A percentile compares a stretch with the other conserved stretches of the same genome.
phyloP scores from a whole-genome alignment of 2,113 vertebrate genomes.

The Hyla sarda region DNA sequence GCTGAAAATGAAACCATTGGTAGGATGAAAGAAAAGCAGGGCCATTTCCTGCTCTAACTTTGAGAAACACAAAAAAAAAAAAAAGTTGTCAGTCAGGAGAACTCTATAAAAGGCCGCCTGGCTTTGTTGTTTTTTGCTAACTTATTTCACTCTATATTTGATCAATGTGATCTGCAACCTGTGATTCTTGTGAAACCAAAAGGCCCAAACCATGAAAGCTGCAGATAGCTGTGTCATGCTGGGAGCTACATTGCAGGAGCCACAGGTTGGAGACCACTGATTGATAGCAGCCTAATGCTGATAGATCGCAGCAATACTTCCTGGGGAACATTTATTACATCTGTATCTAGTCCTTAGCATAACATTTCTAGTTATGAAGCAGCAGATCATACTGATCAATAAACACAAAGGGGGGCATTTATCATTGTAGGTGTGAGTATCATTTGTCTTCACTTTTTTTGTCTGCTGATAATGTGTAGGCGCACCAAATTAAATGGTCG shows the following conservation, averaged over 20 bases:
- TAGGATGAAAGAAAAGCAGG: neutral
- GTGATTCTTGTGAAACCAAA: neutral
- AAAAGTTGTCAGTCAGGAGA: neutral
- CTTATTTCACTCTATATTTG: neutral
- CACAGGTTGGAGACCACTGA: no score
- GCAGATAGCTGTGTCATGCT: neutral
- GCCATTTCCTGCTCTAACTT: neutral
- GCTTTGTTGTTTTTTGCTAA: neutral
- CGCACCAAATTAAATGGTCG: no score
- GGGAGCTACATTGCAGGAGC: neutral
- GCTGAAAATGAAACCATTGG: conserved; percentile 15
- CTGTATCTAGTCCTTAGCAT: no score
- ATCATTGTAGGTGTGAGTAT: no score
- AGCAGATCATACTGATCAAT: no score
- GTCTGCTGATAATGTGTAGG: no score
- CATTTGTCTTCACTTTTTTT: no score
- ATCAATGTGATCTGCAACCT: neutral
- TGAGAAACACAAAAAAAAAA: neutral
- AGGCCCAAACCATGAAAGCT: neutral
- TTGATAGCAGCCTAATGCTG: no score
- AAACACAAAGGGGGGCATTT: no score
- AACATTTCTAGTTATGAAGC: no score
- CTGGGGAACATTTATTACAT: no score
- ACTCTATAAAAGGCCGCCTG: neutral
- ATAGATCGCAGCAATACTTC: no score